Evolutionary conservation across 2,797 vertebrate genomes (phyloP).

Genomic region (Girardinus metallicus): DNA sequence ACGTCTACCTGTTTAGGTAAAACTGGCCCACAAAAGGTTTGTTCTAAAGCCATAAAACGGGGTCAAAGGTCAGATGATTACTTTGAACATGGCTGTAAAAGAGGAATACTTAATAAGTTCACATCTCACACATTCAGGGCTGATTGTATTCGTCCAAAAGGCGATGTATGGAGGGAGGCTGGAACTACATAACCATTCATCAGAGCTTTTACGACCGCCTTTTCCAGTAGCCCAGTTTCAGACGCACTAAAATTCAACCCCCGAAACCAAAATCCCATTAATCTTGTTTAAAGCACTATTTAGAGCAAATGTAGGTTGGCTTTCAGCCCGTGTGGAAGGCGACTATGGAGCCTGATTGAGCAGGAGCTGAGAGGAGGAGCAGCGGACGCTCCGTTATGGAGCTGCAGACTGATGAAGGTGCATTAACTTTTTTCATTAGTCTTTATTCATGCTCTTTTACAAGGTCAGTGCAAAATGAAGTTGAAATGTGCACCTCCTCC

Average conservation of each 20-base stretch:
- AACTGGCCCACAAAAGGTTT: neutral
- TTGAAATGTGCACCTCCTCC: conserved; percentile 74
- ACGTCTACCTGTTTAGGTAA: neutral
- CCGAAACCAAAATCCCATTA: conserved; percentile 68
- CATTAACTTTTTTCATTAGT: conserved; percentile 65
- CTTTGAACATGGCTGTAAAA: conserved; percentile 34
- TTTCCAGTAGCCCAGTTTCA: conserved; percentile 20
- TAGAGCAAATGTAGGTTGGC: conserved; percentile 53
- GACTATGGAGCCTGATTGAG: conserved; percentile 25
- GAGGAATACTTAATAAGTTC: neutral
- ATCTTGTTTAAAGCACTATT: conserved; percentile 66
- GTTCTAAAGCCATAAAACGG: neutral
- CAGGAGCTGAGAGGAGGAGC: conserved; percentile 35
- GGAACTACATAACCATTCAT: neutral
- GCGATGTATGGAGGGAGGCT: neutral
- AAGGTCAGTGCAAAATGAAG: conserved; percentile 75
- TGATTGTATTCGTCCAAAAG: neutral
- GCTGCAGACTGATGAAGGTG: conserved; percentile 60
- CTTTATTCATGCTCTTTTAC: conserved; percentile 64
- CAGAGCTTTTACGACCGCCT: conserved; percentile 44
- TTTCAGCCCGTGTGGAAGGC: conserved; percentile 37
- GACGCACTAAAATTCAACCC: conserved; percentile 33
- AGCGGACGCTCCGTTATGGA: conserved; percentile 44
- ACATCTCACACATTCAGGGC: conserved; percentile 21
- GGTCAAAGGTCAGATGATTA: conserved; percentile 22